These are phyloP conservation scores for Propithecus coquereli DNA, from an alignment of 2,113 vertebrate genomes.

Conservation along the genomic window DNA sequence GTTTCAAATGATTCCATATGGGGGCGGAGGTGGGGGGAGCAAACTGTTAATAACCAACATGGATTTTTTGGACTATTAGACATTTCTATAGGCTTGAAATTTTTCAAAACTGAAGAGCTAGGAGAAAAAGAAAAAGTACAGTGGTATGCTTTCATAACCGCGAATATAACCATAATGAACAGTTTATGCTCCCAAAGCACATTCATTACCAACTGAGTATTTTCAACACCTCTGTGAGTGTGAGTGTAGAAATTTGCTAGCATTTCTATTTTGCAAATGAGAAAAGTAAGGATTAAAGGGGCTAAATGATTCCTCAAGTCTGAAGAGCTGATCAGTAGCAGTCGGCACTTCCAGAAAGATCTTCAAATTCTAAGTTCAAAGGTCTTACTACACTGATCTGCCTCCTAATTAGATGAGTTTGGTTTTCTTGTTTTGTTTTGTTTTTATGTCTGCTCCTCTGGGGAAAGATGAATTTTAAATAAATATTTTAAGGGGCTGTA, in stretches of 20 bases:
- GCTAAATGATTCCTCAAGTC: not conserved
- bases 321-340: not conserved
- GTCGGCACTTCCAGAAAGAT: not conserved
- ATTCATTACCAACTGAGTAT: not conserved
- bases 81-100: not conserved
- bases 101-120: not conserved
- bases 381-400: not conserved
- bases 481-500: not conserved
- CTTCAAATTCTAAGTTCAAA: not conserved
- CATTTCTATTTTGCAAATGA: not conserved
- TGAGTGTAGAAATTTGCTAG: not conserved
- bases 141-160: not conserved
- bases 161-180: not conserved
- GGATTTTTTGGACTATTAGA: not conserved
- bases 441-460: too few relatives aligned
- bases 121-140: not conserved
- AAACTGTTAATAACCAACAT: not conserved
- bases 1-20: not conserved
- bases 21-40: not conserved
- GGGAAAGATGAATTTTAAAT: not conserved
- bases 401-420: not conserved
- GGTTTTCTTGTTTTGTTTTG: too few relatives aligned
- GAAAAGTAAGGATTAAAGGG: not conserved
- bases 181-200: not conserved
- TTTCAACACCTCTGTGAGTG: not conserved